Conservation (phyloP, 1,140 invertebrate species). For the Myzus persicae region DNA sequence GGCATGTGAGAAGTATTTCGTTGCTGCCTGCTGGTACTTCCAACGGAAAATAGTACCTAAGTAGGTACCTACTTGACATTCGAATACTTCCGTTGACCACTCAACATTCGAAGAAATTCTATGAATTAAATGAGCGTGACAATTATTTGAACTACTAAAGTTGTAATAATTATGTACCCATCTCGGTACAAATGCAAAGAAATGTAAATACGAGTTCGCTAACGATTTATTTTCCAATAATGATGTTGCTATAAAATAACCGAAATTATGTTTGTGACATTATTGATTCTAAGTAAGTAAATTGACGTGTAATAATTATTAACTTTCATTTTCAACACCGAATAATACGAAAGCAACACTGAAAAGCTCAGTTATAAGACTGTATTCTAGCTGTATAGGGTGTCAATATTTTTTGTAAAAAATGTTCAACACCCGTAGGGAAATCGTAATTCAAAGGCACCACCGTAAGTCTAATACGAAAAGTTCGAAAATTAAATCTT, state of each 20-base stretch:
- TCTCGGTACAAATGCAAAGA: not conserved
- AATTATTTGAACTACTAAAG: not conserved
- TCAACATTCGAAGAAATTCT: not conserved
- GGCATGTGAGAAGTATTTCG: not conserved
- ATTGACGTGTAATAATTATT: not conserved
- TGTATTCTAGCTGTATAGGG: not conserved
- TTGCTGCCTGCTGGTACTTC: not conserved
- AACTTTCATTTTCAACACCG: not conserved
- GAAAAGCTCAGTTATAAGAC: not conserved
- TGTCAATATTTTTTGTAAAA: not conserved
- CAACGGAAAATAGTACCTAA: not conserved
- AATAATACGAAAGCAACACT: not conserved
- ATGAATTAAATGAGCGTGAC: not conserved
- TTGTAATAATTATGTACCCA: not conserved
- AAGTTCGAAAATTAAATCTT: not conserved
- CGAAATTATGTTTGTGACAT: not conserved
- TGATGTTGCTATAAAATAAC: not conserved
- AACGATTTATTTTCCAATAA: not conserved
- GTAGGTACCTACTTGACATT: not conserved
- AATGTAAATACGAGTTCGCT: not conserved
- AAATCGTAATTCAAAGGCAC: not conserved
- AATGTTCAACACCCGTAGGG: slow-evolving; percentile 1
- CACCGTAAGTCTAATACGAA: not conserved
- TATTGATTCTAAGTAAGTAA: not conserved
- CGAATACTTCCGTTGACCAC: not conserved